phyloP scores from a whole-genome alignment of 2,888 invertebrate genomes.

The Dexiosoma caninum region DNA sequence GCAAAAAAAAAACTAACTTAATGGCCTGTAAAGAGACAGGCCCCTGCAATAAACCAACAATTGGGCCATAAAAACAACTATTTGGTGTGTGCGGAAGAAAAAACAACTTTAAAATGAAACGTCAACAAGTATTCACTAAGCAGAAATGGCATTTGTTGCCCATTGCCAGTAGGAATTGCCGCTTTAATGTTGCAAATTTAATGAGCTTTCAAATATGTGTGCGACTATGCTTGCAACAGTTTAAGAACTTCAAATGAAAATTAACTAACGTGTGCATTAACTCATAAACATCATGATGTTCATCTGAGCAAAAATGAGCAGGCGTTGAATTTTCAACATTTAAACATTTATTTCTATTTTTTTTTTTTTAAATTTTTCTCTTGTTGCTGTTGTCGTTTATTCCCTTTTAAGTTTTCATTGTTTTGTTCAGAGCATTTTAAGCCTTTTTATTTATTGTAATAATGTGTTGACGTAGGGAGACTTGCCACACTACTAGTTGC shows the following conservation, averaged over 20 bases:
- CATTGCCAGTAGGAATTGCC: neutral
- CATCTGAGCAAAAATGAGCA: slow-evolving; percentile 16
- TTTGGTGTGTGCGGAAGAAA: neutral
- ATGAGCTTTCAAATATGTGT: slow-evolving; percentile 46
- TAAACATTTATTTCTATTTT: neutral
- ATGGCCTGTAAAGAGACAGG: slow-evolving; percentile 60
- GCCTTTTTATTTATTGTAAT: slow-evolving; percentile 35
- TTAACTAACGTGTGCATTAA: slow-evolving; percentile 30
- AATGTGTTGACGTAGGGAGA: slow-evolving; percentile 48
- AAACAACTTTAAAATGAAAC: neutral
- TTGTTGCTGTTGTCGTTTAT: neutral
- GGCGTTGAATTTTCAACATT: slow-evolving; percentile 42
- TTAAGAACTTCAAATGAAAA: slow-evolving; percentile 32
- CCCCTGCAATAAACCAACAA: slow-evolving; percentile 57
- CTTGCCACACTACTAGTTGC: slow-evolving; percentile 39
- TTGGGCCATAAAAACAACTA: slow-evolving; percentile 49
- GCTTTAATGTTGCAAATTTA: slow-evolving; percentile 50
- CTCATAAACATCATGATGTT: slow-evolving; percentile 12
- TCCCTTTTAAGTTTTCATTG: neutral
- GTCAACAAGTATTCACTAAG: slow-evolving; percentile 36
- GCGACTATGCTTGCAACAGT: slow-evolving; percentile 1
- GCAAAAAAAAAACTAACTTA: slow-evolving; percentile 23
- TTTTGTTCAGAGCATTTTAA: slow-evolving; percentile 10
- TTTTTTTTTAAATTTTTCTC: too few relatives aligned
- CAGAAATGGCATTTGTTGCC: slow-evolving; percentile 8